Base-by-base conservation (phyloP, 2,113 vertebrate genomes). In the Blennius ocellaris region DNA sequence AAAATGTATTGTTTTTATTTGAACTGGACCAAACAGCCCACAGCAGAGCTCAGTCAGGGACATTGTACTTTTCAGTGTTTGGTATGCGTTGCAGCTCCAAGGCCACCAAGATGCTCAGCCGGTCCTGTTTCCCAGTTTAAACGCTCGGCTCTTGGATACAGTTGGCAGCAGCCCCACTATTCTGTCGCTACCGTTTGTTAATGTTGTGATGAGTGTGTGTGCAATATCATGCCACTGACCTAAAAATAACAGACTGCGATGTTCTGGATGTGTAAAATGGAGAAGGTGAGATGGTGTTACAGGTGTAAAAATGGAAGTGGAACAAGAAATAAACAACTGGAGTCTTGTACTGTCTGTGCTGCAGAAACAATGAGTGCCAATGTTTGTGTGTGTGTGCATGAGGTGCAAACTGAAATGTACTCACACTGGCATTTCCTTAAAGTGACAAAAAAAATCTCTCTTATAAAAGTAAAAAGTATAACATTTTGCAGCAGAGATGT, bases 211-310 rank as follows among this genome's bases (percentile, higher is more conserved):
- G 37, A 56, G 51, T 44, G 52, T 44, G 52, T 50, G 65, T 44
- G 59, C 55, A 57, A 52, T 59, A 59, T 44, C 8, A 36, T 72
- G 73, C 76, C 70, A 78, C n/a, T 50, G 39, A 53, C 40, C 70
- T 75, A 77, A 78, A 44, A 64, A 73, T 87, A 85, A 73, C 45
- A 47, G 54, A 75, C 17, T 74, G 44, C 78, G 71, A 66, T 81
- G 76, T 84, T 64, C 76, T 80, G 66, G 53, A 61, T 47, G 40
- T 47, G 52, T 56, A 59, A 44, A 36, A 17, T 44, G 16, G 59
- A 49, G 48, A 14, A 77, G 7, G 53, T 39, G 70, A 71, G 68
- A 75, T 15, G 65, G 54, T 78, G 55, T 75, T 66, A 62, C 70
- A n/a, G 5, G 57, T 43, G 57, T 76, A 68, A 54, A 86, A 69